These are phyloP conservation scores for Limnephilus marmoratus DNA, from an alignment of 2,888 invertebrate genomes.

Conservation along the genomic window DNA sequence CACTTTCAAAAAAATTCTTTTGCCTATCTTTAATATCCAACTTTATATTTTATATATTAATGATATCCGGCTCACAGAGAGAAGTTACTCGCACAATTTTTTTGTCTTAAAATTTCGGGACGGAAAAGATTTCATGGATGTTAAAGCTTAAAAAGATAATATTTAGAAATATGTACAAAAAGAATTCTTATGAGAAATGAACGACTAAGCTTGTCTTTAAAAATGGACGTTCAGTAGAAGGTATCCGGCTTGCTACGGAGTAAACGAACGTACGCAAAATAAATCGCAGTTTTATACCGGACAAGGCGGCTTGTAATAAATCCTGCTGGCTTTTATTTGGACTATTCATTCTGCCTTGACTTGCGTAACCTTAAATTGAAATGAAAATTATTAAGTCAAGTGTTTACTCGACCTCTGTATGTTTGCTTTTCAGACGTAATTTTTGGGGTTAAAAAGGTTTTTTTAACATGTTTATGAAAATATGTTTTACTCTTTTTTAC, in stretches of 20 bases:
- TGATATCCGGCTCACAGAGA: neutral
- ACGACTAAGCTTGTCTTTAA: constrained; percentile 2
- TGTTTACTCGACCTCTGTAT: neutral
- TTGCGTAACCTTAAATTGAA: neutral
- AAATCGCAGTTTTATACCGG: constrained; percentile 2
- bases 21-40: neutral
- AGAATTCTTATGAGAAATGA: neutral
- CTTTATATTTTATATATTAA: neutral
- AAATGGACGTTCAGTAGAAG: neutral
- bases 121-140: neutral
- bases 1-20: neutral
- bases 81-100: neutral
- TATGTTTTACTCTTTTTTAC: neutral
- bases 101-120: neutral
- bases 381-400: neutral
- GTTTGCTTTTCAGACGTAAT: neutral
- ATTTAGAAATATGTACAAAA: neutral
- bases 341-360: neutral
- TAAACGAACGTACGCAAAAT: constrained; percentile 2
- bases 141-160: neutral
- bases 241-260: neutral
- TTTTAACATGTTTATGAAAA: neutral
- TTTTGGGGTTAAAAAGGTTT: neutral
- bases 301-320: neutral
- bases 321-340: neutral